Conservation (phyloP, 2,888 invertebrate genomes). For the Labia minor region DNA sequence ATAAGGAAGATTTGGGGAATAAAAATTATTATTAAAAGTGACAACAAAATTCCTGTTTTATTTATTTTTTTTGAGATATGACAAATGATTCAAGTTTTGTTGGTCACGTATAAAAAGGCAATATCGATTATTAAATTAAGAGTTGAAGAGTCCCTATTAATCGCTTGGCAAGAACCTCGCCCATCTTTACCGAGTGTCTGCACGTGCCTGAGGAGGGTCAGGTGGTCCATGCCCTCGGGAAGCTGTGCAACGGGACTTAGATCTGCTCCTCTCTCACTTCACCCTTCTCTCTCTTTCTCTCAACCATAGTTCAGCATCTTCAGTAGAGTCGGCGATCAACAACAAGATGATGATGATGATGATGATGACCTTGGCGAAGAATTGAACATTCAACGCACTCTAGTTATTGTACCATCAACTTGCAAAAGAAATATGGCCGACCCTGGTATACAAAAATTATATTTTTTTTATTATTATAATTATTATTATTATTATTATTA, state of each 20-base stretch:
- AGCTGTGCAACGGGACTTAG: neutral
- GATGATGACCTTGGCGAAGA: neutral
- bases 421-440: neutral
- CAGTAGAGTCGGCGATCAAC: neutral
- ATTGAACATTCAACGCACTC: neutral
- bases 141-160: neutral
- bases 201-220: neutral
- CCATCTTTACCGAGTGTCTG: neutral
- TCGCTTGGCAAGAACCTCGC: neutral
- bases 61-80: no score
- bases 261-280: neutral
- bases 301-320: neutral
- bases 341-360: neutral
- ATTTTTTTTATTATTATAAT: no score
- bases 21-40: no score
- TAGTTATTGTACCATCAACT: neutral
- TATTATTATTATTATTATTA: no score
- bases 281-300: no score
- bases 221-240: conserved; percentile 13
- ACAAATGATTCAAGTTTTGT: neutral
- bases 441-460: no score
- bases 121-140: conserved; percentile 13
- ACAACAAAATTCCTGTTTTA: no score
- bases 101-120: neutral
- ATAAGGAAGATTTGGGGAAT: no score